Percentiles rank a stretch among this genome's conserved stretches.
Conservation (phyloP, 1,140 invertebrate species). For the Temnothorax longispinosus region DNA sequence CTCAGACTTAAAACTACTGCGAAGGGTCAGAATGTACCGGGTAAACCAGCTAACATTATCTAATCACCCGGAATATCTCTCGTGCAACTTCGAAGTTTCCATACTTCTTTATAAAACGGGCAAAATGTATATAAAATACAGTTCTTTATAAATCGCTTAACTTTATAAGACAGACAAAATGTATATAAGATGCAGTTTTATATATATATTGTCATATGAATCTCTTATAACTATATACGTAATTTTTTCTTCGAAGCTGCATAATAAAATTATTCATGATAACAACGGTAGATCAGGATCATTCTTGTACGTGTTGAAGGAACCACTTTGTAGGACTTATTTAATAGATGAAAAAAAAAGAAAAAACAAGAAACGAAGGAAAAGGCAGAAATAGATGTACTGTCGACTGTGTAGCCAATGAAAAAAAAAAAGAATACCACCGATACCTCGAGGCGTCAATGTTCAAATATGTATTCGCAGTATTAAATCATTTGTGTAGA, state of each 20-base stretch:
- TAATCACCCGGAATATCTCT: slow-evolving; percentile 13
- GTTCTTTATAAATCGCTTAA: background rate
- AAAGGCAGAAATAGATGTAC: slow-evolving; percentile 65
- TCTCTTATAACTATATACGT: background rate
- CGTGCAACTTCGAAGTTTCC: slow-evolving; percentile 2
- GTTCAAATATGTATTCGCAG: slow-evolving; percentile 78
- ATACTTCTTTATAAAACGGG: background rate
- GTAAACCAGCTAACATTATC: background rate
- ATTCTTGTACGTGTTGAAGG: slow-evolving; percentile 17
- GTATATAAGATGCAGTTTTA: background rate
- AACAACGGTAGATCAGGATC: slow-evolving; percentile 43
- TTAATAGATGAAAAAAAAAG: slow-evolving; percentile 41
- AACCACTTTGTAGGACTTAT: slow-evolving; percentile 38
- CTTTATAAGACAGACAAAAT: background rate
- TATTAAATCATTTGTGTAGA: slow-evolving; percentile 82
- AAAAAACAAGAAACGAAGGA: slow-evolving; percentile 33
- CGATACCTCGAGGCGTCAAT: slow-evolving; percentile 44
- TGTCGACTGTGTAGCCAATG: slow-evolving; percentile 66
- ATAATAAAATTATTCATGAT: slow-evolving; percentile 30
- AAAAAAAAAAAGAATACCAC: slow-evolving; percentile 47
- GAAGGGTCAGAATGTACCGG: background rate
- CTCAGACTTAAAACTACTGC: background rate
- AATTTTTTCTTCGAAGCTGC: slow-evolving; percentile 12
- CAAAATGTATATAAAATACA: slow-evolving; percentile 24
- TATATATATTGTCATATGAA: background rate